Evolutionary conservation across 1,140 invertebrate species (phyloP).

Genomic region (Steinernema feltiae): DNA sequence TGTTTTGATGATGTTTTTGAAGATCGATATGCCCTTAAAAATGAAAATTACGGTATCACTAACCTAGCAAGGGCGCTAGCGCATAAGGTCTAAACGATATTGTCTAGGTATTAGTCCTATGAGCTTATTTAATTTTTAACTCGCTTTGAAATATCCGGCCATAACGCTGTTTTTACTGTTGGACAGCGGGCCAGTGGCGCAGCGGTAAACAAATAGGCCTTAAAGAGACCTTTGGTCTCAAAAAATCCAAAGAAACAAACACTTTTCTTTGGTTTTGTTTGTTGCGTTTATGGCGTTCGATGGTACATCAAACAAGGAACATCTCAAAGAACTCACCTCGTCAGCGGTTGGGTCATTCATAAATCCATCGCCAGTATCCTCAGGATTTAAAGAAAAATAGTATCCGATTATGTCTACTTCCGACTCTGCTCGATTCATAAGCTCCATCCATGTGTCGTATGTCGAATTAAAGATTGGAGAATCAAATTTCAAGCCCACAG

Average conservation of each 20-base stretch:
- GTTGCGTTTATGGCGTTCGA: too few relatives aligned
- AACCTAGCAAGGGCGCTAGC: too few relatives aligned
- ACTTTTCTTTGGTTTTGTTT: neutral
- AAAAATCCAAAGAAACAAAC: neutral
- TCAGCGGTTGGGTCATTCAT: neutral
- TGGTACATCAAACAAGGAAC: too few relatives aligned
- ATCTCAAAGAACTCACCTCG: neutral
- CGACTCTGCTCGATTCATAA: neutral
- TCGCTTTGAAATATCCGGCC: too few relatives aligned
- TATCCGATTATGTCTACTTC: constrained; percentile 17
- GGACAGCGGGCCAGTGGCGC: too few relatives aligned
- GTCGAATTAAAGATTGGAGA: neutral
- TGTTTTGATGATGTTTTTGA: constrained; percentile 1
- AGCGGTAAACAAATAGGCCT: too few relatives aligned
- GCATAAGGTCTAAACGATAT: too few relatives aligned
- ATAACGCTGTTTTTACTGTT: too few relatives aligned
- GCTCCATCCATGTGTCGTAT: neutral
- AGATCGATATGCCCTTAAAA: constrained; percentile 10
- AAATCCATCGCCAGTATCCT: constrained; percentile 13
- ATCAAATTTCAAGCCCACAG: neutral
- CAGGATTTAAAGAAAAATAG: constrained; percentile 12
- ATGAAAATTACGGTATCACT: neutral
- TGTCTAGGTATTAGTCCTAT: too few relatives aligned
- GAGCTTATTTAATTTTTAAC: too few relatives aligned
- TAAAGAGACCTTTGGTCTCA: too few relatives aligned